A percentile compares a stretch with the other conserved stretches of the same genome.
Evolutionary conservation across 1,140 invertebrate genomes (phyloP).

Genomic region (Varroa destructor): DNA sequence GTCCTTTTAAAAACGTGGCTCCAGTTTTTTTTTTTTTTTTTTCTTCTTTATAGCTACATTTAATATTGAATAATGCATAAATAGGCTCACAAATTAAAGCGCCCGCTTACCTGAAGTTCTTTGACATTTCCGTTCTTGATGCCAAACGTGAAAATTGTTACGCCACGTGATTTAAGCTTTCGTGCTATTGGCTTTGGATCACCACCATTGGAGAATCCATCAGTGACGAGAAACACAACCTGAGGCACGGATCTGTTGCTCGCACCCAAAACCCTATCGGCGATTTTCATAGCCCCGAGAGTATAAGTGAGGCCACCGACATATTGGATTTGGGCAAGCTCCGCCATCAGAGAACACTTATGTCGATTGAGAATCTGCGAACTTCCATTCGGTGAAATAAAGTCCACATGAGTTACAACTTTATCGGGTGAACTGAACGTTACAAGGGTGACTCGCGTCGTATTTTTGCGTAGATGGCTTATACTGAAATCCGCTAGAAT

Average conservation of each 20-base stretch:
- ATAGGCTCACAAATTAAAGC: not conserved
- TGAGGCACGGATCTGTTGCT: slow-evolving; percentile 46
- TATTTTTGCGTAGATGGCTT: slow-evolving; percentile 42
- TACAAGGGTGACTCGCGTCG: slow-evolving; percentile 52
- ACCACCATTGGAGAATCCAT: slow-evolving; percentile 58
- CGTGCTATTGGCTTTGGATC: slow-evolving; percentile 50
- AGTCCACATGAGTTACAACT: slow-evolving; percentile 49
- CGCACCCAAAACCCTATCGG: slow-evolving; percentile 48
- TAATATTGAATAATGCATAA: no score
- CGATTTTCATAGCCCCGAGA: slow-evolving; percentile 47
- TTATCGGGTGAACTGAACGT: slow-evolving; percentile 52
- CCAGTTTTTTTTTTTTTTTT: no score
- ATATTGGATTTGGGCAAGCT: slow-evolving; percentile 50
- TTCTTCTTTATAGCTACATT: no score
- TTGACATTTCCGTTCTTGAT: slow-evolving; percentile 53
- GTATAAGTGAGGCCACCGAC: slow-evolving; percentile 56
- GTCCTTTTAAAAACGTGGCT: no score
- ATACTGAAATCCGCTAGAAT: slow-evolving; percentile 56
- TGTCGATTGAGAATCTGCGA: slow-evolving; percentile 40
- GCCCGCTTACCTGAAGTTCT: slow-evolving; percentile 31
- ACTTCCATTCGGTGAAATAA: slow-evolving; percentile 45
- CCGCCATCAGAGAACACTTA: slow-evolving; percentile 52
- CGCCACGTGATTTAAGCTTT: slow-evolving; percentile 45
- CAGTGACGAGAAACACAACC: slow-evolving; percentile 54
- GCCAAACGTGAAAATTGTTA: slow-evolving; percentile 54